Evolutionary conservation across 2,797 vertebrate species (phyloP), one percentile per base, ranked within the genome.

Genomic region (Epinephelus malabaricus): DNA sequence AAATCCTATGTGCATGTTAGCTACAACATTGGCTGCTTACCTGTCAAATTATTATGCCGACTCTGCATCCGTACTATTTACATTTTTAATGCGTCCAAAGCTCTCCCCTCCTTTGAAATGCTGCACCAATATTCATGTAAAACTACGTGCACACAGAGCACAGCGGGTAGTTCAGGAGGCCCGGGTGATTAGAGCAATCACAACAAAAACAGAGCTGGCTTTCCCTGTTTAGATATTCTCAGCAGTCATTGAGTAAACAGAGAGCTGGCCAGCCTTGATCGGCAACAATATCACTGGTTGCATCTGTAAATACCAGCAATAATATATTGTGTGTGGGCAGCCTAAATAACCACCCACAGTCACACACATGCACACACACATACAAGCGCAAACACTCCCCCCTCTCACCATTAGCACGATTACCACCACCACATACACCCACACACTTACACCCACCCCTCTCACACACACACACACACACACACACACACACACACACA

Each of bases 81-180:
- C 23, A 77, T 70, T 59, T 76, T 54, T 51, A 46, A 54, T 87
- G 38, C 1, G 1, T 62, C 43, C 30, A 27, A 68, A 69, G 19
- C 46, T 51, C 34, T 60, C 34, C 55, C 2, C 18, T 50, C 40
- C 19, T 81, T 76, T 84, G 49, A 84, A 69, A 78, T 61, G 10
- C 40, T 69, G 38, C 58, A 40, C 13, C 5, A 23, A 46, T 8
- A 21, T 40, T 66, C 38, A 55, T 73, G 56, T 19, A 69, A 38
- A 56, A 25, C 21, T 60, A 64, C 59, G 25, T 64, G 47, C 21
- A 65, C 50, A 30, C 50, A 30, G 34, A 76, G 50, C 62, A 38
- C 51, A 70, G 69, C 12, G 4, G 43, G 58, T 30, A 55, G 72
- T 38, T 64, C n/a, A n/a, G 47, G 13, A 17, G 34, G 49, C n/a